Evolutionary conservation across 2,797 vertebrate species (phyloP), one percentile per base, ranked within the genome.

Genomic region (Anguilla megastoma): DNA sequence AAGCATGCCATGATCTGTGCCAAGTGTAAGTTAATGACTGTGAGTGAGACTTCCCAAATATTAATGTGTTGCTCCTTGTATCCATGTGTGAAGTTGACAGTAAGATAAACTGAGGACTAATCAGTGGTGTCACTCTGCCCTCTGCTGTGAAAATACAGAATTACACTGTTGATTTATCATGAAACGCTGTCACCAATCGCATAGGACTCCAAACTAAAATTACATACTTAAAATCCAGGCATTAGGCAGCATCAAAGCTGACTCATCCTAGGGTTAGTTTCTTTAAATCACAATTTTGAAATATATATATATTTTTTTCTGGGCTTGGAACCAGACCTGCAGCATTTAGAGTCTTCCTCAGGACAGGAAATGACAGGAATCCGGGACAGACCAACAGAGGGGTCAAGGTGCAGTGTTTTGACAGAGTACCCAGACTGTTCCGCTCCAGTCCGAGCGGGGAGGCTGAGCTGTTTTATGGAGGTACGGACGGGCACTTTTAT

Each of bases 101-200:
- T 12, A 33, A 30, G 83, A 85, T 56, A 24, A 71, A 69, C 7
- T 52, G 87, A 54, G n/a, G 48, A 66, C 1, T 27, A 33, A 88
- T 5, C 33, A 58, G 7, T 14, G 87, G 92, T 91, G 89, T 91
- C 88, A 86, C 84, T 74, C 90, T 94, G 94, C 94, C 94, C 92
- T 91, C 95, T 95, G 92, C 93, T 94, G 95, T 93, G 89, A 84
- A 86, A 33, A 76, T 33, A 18, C 2, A 10, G 80, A 74, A 85
- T 27, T 87, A 52, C 88, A 76, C 21, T 10, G 12, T 30, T 84
- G 2, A 56, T 21, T 84, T 56, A 9, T 56, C 50, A 84, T 56
- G 30, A 84, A 48, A 84, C 2, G 27, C 0, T 27, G 30, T 4
- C 21, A 10, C 2, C 27, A 84, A 1, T 2, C 9, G 7, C 16